A percentile compares a stretch with the other conserved stretches of the same genome.
phyloP scores from a whole-genome alignment of 2,113 vertebrate genomes.

The Onychostoma macrolepis region DNA sequence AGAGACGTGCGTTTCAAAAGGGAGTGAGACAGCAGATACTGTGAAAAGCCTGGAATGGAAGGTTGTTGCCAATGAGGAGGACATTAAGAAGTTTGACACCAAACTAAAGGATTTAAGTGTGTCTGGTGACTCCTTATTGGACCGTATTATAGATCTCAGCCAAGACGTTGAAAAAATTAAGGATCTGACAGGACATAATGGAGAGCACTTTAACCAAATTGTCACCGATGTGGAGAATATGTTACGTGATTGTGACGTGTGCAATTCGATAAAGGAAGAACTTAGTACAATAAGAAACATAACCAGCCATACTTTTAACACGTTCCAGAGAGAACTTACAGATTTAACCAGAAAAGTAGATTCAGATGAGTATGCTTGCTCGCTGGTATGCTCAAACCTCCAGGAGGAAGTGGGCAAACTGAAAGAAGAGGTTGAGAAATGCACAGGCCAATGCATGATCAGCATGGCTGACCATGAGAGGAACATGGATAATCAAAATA shows the following conservation, averaged over 20 bases:
- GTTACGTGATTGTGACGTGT: conserved; percentile 69
- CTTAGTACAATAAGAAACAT: conserved; percentile 72
- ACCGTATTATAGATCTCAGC: conserved; percentile 73
- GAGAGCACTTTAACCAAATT: conserved; percentile 71
- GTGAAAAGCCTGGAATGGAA: conserved; percentile 80
- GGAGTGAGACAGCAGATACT: conserved; percentile 64
- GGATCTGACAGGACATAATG: conserved; percentile 65
- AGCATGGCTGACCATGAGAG: conserved; percentile 68
- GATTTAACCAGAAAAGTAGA: conserved; percentile 65
- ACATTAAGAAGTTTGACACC: conserved; percentile 77
- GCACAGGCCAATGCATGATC: conserved; percentile 62
- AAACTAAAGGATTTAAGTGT: conserved; percentile 75
- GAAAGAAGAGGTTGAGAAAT: conserved; percentile 80
- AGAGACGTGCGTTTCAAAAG: conserved; percentile 72
- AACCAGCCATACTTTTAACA: conserved; percentile 70
- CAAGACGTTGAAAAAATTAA: conserved; percentile 69
- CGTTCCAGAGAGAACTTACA: conserved; percentile 70
- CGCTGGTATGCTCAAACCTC: conserved; percentile 79
- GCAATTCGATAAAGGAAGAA: conserved; percentile 67
- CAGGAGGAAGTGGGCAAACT: conserved; percentile 82
- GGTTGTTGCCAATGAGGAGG: conserved; percentile 75
- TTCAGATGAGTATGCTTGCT: conserved; percentile 73
- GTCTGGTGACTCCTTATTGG: conserved; percentile 74
- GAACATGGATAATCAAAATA: conserved; percentile 80
- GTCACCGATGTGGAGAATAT: conserved; percentile 69